Evolutionary conservation across 2,113 vertebrate genomes (phyloP).

Genomic region (Aptenodytes forsteri): DNA sequence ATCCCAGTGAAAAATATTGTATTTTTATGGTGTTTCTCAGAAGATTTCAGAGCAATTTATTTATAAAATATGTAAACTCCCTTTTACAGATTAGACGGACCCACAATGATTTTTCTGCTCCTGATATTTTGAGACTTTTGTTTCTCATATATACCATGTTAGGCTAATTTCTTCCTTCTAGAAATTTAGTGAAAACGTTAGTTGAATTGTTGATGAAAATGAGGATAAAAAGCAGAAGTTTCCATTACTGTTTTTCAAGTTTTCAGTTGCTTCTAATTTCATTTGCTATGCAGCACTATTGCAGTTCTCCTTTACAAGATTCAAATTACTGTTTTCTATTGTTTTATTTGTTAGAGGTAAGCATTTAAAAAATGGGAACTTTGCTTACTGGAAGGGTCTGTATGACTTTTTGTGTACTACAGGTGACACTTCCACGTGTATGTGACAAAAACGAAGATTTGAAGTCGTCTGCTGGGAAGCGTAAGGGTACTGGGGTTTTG

Average conservation of each 20-base stretch:
- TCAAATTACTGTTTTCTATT: background rate
- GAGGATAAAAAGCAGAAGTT: background rate
- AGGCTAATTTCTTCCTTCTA: background rate
- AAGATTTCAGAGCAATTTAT: background rate
- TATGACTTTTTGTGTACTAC: background rate
- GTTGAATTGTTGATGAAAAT: background rate
- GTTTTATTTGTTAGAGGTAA: background rate
- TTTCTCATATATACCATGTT: background rate
- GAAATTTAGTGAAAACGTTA: background rate
- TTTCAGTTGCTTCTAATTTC: background rate
- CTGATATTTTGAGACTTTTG: background rate
- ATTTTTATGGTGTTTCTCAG: background rate
- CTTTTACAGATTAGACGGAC: background rate
- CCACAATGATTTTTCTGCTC: background rate
- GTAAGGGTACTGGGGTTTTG: background rate
- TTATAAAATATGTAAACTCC: background rate
- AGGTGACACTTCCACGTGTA: background rate
- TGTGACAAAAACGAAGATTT: background rate
- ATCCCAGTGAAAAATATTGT: background rate
- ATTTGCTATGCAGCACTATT: background rate
- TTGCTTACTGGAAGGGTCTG: background rate
- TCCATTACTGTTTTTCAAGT: background rate
- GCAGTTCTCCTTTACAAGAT: background rate
- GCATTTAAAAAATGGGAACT: background rate
- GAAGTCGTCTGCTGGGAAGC: background rate